Base-by-base conservation (phyloP, 2,888 invertebrate species). In the Therioaphis trifolii region DNA sequence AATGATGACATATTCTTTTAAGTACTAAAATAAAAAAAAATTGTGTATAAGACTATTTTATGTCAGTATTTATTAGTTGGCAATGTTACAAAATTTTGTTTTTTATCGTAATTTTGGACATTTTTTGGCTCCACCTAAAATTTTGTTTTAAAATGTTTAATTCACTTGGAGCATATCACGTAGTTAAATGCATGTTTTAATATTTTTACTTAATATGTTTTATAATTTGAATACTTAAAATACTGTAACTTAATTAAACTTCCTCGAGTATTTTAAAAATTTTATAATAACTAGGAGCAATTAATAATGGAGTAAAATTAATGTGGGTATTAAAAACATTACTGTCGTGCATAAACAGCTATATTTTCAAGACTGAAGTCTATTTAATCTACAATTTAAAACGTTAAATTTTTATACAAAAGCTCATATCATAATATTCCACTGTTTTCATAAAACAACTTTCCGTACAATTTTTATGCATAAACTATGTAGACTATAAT, bases 41-140 rank as follows among this genome's bases (percentile, higher is more conserved):
- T 35, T 35, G 7, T 35, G 7, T 35, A 74, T 40, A 55, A 46
- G 27, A 76, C 14, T 61, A 46, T 76, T 76, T 63, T 63, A 76
- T 76, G 63, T 29, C 46, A 46, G 63, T 63, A 76, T 76, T 76
- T 76, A 63, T 63, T 76, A 29, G 46, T 76, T 76, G 76, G 76
- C 76, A 63, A 63, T 12, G 27, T 61, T 14, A 61, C 75, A 76
- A 18, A 46, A 14, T 46, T 63, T 5, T 58, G 40, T 40, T 40
- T 40, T 55, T 61, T 76, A 15, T 76, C 43, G n/a, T 76, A 46
- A 76, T 76, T 46, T 46, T 29, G 21, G 14, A 63, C 12, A 29
- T 76, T 63, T 61, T 76, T 76, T 76, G 76, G 61, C 61, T 76
- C 58, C 46, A 61, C 43, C 46, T 46, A 63, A 46, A 46, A 63